phyloP scores from a whole-genome alignment of 2,888 invertebrate genomes.

The Heliconius ismenius region DNA sequence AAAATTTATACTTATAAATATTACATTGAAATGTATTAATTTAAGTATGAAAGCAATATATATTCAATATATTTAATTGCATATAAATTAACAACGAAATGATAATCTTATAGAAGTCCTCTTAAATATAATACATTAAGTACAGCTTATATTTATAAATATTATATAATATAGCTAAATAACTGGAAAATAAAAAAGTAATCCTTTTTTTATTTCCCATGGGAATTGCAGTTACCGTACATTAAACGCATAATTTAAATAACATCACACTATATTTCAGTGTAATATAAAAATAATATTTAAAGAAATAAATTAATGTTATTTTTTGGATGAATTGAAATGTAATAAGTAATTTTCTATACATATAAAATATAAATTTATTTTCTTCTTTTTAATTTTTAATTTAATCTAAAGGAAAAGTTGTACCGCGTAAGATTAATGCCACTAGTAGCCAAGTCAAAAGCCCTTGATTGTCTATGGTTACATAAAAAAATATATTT shows the following conservation, averaged over 20 bases:
- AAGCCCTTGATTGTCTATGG: neutral
- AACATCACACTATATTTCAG: neutral
- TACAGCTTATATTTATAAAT: neutral
- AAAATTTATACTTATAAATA: slow-evolving; percentile 1
- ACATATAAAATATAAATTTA: too few relatives aligned
- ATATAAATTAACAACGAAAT: neutral
- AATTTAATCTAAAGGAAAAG: neutral
- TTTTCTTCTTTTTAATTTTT: neutral
- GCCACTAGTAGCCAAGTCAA: neutral
- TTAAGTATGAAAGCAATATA: neutral
- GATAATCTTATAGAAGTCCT: neutral
- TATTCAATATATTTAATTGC: neutral
- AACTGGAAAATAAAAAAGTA: too few relatives aligned
- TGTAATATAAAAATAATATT: neutral
- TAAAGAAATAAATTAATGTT: neutral
- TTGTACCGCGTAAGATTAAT: neutral
- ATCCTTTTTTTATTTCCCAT: too few relatives aligned
- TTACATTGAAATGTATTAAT: too few relatives aligned
- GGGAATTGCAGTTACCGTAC: neutral
- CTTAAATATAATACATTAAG: neutral
- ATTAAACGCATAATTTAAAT: neutral
- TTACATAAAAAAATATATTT: neutral
- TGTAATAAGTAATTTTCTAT: too few relatives aligned
- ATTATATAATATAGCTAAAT: neutral
- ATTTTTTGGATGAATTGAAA: too few relatives aligned